Percentiles rank a stretch among this genome's conserved stretches.
phyloP scores from a whole-genome alignment of 2,888 invertebrate species.

The Argyresthia albistria region DNA sequence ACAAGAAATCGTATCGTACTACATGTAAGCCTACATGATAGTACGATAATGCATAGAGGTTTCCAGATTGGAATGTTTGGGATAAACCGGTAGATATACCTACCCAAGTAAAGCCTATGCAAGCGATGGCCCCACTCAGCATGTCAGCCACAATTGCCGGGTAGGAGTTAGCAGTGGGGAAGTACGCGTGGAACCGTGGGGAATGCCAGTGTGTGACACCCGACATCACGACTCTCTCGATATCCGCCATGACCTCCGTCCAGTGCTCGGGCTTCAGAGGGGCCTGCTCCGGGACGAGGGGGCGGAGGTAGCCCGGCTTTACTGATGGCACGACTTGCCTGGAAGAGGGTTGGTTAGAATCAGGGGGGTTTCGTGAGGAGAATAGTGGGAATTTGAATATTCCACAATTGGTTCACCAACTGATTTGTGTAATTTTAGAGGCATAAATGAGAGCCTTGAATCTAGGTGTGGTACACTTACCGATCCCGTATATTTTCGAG shows the following conservation, averaged over 20 bases:
- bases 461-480: slow-evolving; percentile 46
- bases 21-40: too few relatives aligned
- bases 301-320: slow-evolving; percentile 92
- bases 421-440: neutral
- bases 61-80: too few relatives aligned
- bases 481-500: slow-evolving; percentile 94
- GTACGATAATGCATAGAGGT: too few relatives aligned
- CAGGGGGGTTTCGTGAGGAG: neutral
- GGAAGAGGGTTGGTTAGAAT: slow-evolving; percentile 19
- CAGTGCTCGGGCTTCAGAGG: slow-evolving; percentile 90
- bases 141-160: slow-evolving; percentile 96
- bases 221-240: slow-evolving; percentile 97
- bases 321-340: slow-evolving; percentile 92
- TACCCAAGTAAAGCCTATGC: slow-evolving; percentile 98
- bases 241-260: slow-evolving; percentile 92
- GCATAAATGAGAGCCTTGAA: neutral
- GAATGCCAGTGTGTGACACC: slow-evolving; percentile 99
- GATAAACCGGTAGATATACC: slow-evolving; percentile 18
- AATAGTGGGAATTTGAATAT: neutral
- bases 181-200: slow-evolving; percentile 96
- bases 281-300: slow-evolving; percentile 87
- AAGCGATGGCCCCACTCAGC: slow-evolving; percentile 94
- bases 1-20: too few relatives aligned
- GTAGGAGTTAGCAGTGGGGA: slow-evolving; percentile 94
- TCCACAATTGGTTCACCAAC: neutral